phyloP scores from a whole-genome alignment of 1,140 invertebrate genomes.

The Drosophila navojoa region DNA sequence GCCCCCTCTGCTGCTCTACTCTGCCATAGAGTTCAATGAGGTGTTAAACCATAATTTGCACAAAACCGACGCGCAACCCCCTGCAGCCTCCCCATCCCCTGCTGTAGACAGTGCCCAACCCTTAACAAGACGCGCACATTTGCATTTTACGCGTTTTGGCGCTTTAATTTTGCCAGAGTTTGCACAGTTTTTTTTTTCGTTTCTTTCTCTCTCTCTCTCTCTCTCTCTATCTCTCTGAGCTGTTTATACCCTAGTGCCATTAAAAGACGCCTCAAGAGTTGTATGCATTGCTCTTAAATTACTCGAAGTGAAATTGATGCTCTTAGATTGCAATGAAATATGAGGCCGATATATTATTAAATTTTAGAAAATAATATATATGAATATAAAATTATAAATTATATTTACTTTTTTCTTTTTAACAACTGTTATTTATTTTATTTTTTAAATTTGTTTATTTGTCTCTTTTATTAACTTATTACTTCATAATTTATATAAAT shows the following conservation, averaged over 20 bases:
- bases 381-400: too few species aligned
- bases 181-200: constrained; percentile 36
- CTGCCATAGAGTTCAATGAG: constrained; percentile 76
- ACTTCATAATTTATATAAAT: too few species aligned
- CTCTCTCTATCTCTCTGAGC: background rate
- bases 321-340: too few species aligned
- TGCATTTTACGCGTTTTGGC: constrained; percentile 73
- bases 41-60: constrained; percentile 84
- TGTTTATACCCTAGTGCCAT: constrained; percentile 28
- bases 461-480: too few species aligned
- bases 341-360: background rate
- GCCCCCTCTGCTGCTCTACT: constrained; percentile 23
- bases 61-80: constrained; percentile 49
- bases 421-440: too few species aligned
- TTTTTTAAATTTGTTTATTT: too few species aligned
- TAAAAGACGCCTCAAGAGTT: background rate
- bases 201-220: constrained; percentile 20
- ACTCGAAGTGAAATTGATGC: background rate
- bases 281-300: background rate
- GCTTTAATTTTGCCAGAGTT: constrained; percentile 67
- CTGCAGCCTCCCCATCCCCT: background rate
- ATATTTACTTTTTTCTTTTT: too few species aligned
- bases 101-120: background rate
- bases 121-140: constrained; percentile 59
- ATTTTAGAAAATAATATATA: too few species aligned